Evolutionary conservation across 2,113 vertebrate genomes (phyloP), one percentile per base, ranked within the genome.

Genomic region (Pelecanus crispus): DNA sequence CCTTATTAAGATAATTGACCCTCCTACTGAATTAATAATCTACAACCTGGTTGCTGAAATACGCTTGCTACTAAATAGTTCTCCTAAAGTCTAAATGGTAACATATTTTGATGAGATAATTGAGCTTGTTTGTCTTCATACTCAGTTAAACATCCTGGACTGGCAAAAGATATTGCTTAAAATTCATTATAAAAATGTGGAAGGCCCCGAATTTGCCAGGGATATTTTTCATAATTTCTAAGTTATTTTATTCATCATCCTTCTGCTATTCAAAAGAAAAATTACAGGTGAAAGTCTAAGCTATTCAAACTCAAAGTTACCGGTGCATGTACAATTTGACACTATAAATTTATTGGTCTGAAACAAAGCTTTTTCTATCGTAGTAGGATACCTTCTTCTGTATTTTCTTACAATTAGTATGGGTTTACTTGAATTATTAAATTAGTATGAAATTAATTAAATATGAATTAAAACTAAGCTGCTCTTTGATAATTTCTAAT

Each of bases 11-110:
- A 72, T 91, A 92, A 73, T 96, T 96, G 90, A 93, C 52, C 63
- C 83, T 50, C 71, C 72, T 94, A 66, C 56, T 94, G 44, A 97
- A 97, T 96, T 97, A 89, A 94, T 92, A 95, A 85, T 91, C 52
- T 81, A 53, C 40, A 94, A 78, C 87, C 72, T 83, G 28, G 28
- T 88, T 96, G 55, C n/a, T 97, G 80, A 91, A 86, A 81, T 94
- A 75, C 0, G 9, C 42, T 92, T 81, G 13, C 56, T 92, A 50
- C 16, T 92, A 88, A 92, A 65, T 92, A 95, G 75, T 31, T 66
- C 40, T 92, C 32, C 17, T 82, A 24, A 93, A 87, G 21, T 84
- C 67, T 91, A 86, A 66, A 59, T 28, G 20, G 31, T 50, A 74
- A 68, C 31, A 67, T 61, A 88, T 78, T 95, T 93, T 77, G 79